Conservation (phyloP, 2,888 invertebrate genomes). For the Callosobruchus maculatus region DNA sequence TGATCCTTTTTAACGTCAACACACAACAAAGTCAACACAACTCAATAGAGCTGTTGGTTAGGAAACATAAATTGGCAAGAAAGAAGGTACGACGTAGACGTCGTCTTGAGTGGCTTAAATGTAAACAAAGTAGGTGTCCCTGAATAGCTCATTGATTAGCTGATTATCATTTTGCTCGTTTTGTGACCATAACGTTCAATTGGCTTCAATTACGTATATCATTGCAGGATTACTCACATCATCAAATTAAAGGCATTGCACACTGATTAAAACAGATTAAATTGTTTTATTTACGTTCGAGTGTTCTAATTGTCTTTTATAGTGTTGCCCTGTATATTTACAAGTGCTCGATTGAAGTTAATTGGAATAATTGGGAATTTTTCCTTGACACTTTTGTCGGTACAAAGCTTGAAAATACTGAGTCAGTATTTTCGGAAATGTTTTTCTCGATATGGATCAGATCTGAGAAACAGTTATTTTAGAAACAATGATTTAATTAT, state of each 20-base stretch:
- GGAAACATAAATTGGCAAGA: too few species aligned
- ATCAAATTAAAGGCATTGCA: neutral
- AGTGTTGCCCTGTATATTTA: neutral
- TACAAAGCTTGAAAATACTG: neutral
- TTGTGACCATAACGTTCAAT: neutral
- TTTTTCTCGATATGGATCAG: too few species aligned
- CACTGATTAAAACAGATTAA: neutral
- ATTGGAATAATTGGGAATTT: neutral
- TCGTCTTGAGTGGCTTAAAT: neutral
- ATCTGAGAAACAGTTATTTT: too few species aligned
- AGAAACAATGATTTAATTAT: neutral
- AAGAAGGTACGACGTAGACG: too few species aligned
- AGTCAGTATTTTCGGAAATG: neutral
- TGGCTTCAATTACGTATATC: neutral
- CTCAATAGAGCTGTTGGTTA: too few species aligned
- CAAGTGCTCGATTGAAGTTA: neutral
- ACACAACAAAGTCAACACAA: too few species aligned
- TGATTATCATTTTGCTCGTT: neutral
- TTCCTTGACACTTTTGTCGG: neutral
- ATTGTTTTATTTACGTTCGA: neutral
- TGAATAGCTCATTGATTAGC: neutral
- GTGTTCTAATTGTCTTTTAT: neutral
- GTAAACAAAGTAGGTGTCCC: neutral
- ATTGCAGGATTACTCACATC: neutral
- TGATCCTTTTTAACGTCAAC: too few species aligned